Evolutionary conservation across 2,797 vertebrate genomes (phyloP).

Genomic region (Platalea minor): DNA sequence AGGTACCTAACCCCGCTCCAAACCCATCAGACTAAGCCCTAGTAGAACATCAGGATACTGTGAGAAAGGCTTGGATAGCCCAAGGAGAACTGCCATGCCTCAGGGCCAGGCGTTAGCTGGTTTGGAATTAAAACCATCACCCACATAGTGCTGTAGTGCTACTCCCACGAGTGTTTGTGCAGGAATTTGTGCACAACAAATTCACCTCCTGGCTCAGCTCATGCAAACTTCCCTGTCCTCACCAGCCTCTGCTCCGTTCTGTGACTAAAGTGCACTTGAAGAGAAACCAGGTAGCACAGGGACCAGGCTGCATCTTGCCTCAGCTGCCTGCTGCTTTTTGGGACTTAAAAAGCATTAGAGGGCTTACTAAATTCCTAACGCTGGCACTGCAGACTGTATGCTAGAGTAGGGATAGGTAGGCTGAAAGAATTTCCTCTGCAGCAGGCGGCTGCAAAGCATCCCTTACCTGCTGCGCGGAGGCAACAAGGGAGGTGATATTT

Average conservation of each 20-base stretch:
- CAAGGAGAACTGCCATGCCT: neutral
- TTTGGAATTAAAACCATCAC: neutral
- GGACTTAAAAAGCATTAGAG: neutral
- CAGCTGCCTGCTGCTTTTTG: neutral
- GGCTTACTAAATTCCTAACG: neutral
- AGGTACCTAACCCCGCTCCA: neutral
- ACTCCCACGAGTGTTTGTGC: neutral
- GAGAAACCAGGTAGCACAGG: neutral
- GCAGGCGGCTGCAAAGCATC: neutral
- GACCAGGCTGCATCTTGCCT: neutral
- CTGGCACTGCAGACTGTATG: neutral
- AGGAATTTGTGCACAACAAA: neutral
- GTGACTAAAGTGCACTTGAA: neutral
- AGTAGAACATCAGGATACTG: neutral
- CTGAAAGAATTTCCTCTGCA: neutral
- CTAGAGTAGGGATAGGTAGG: neutral
- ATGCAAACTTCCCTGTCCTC: neutral
- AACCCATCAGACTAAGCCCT: neutral
- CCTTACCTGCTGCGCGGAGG: neutral
- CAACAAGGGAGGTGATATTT: conserved; percentile 39
- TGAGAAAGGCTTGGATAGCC: neutral
- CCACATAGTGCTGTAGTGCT: neutral
- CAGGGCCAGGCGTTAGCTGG: fast-evolving
- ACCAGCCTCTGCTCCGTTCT: neutral
- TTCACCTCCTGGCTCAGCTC: neutral